Conservation (phyloP, 1,140 invertebrate genomes). For the Calosoma granatense region DNA sequence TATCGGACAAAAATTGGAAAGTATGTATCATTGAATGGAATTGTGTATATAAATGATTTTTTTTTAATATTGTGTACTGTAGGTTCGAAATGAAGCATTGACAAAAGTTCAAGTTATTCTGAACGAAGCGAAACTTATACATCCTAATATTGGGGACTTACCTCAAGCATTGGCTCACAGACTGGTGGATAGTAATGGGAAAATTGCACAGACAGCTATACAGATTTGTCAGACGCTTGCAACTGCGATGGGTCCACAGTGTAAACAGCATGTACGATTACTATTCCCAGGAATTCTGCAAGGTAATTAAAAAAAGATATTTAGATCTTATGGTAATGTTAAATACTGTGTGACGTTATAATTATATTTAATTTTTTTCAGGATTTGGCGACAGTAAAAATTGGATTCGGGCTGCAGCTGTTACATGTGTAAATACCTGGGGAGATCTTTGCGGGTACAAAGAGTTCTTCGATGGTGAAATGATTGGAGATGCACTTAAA, state of each 20-base stretch:
- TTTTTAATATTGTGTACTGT: too few relatives aligned
- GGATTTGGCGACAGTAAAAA: slow-evolving; percentile 56
- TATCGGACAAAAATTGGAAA: slow-evolving; percentile 94
- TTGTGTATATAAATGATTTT: background rate
- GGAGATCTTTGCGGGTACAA: slow-evolving; percentile 67
- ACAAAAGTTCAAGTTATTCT: slow-evolving; percentile 69
- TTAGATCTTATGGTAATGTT: background rate
- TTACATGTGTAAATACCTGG: slow-evolving; percentile 75
- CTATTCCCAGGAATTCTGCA: slow-evolving; percentile 79
- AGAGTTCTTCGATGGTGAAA: slow-evolving; percentile 81
- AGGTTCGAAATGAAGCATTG: slow-evolving; percentile 69
- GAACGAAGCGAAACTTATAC: slow-evolving; percentile 67
- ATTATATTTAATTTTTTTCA: slow-evolving; percentile 23
- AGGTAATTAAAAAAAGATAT: slow-evolving; percentile 37
- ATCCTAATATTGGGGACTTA: slow-evolving; percentile 70
- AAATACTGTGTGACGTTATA: too few relatives aligned
- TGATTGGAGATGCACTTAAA: slow-evolving; percentile 76
- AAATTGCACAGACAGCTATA: slow-evolving; percentile 73
- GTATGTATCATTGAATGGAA: slow-evolving; percentile 32
- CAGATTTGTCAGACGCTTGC: slow-evolving; percentile 71
- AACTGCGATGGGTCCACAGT: slow-evolving; percentile 67
- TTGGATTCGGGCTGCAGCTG: slow-evolving; percentile 65
- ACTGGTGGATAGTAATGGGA: slow-evolving; percentile 82
- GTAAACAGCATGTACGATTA: slow-evolving; percentile 66
- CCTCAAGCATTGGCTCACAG: slow-evolving; percentile 65